Evolutionary conservation across 37 sponge, comb jelly and placozoan genomes (phyloP).

Genomic region (Geodia barretti): DNA sequence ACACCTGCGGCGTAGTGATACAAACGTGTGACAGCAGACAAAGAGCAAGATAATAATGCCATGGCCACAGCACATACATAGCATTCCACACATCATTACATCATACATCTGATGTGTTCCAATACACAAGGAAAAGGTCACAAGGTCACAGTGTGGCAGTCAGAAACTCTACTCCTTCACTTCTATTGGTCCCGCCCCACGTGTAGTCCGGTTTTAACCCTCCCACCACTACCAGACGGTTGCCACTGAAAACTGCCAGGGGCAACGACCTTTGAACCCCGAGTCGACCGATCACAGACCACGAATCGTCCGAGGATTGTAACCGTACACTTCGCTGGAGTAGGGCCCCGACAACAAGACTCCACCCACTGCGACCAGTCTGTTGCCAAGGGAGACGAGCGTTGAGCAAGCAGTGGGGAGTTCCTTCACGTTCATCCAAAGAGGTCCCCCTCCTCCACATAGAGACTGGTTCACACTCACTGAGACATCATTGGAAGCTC

Average conservation of each 20-base stretch:
- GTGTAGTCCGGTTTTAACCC: not conserved
- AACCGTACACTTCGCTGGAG: not conserved
- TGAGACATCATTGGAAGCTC: too few species aligned
- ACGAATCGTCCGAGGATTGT: not conserved
- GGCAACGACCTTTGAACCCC: not conserved
- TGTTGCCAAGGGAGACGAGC: not conserved
- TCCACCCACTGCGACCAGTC: not conserved
- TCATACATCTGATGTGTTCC: too few species aligned
- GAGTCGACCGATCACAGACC: not conserved
- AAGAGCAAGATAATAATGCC: not conserved
- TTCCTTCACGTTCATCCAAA: too few species aligned
- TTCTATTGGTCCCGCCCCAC: too few species aligned
- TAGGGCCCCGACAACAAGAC: not conserved
- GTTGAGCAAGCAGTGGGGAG: not conserved
- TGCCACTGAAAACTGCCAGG: not conserved
- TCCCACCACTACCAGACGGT: not conserved
- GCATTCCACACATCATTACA: too few species aligned
- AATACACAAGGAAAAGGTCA: too few species aligned
- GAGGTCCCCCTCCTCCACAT: too few species aligned
- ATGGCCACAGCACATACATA: not conserved
- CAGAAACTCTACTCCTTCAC: too few species aligned
- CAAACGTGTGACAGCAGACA: not conserved
- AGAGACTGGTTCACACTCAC: too few species aligned
- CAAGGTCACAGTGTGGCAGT: too few species aligned
- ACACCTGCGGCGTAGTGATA: slow-evolving; percentile 8